phyloP scores from a whole-genome alignment of 23 tunicate genomes.

The Halocynthia aurantium region DNA sequence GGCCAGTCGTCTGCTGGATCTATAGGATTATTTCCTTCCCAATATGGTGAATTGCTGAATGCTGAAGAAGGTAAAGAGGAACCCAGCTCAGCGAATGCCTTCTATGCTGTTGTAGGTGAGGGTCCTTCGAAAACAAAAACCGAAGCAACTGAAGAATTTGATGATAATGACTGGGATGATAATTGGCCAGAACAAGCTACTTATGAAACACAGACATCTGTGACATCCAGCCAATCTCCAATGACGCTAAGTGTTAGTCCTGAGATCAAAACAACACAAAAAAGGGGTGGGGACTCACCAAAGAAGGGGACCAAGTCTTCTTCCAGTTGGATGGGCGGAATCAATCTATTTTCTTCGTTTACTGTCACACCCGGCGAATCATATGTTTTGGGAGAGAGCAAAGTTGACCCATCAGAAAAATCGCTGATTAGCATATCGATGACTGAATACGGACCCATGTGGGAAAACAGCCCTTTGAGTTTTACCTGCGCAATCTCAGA shows the following conservation, averaged over 20 bases:
- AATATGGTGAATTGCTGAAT: conserved; percentile 46
- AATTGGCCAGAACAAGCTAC: too few species aligned
- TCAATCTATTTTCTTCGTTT: conserved; percentile 33
- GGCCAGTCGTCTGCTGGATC: conserved; percentile 51
- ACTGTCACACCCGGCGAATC: conserved; percentile 57
- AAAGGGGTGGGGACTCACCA: conserved; percentile 18
- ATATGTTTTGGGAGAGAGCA: conserved; percentile 56
- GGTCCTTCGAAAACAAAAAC: too few species aligned
- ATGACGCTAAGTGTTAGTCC: too few species aligned
- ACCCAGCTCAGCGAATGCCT: too few species aligned
- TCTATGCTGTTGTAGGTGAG: too few species aligned
- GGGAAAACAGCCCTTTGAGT: conserved; percentile 47
- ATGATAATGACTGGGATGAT: conserved; percentile 26
- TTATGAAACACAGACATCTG: too few species aligned
- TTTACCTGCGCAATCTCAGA: conserved; percentile 66
- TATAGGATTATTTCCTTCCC: conserved; percentile 66
- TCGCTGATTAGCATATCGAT: conserved; percentile 33
- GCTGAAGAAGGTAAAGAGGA: not conserved
- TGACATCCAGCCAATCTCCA: too few species aligned
- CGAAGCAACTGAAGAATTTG: not conserved
- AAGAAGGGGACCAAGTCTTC: conserved; percentile 4
- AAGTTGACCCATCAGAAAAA: conserved; percentile 18
- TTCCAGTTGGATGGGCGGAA: not conserved
- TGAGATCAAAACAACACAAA: not conserved
- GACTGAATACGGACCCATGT: conserved; percentile 67